These are phyloP conservation scores for Helicoverpa assulta DNA, from an alignment of 2,888 invertebrate species.

Conservation along the genomic window DNA sequence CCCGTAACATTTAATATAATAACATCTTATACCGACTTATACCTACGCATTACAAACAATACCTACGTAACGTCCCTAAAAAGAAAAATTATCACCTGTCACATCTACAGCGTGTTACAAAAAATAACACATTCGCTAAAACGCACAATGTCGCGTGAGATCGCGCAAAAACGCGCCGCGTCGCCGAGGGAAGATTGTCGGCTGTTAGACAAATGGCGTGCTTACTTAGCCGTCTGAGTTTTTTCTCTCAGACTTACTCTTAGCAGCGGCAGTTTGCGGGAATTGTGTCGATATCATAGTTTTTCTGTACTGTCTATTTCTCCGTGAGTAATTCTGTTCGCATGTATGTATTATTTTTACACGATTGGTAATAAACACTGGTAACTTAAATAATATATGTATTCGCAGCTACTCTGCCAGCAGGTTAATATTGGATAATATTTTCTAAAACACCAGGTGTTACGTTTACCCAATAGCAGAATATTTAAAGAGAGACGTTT, in stretches of 20 bases:
- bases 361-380: too few relatives aligned
- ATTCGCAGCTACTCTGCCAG: too few relatives aligned
- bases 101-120: conserved; percentile 64
- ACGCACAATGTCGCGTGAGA: conserved; percentile 58
- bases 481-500: conserved; percentile 39
- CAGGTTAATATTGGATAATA: too few relatives aligned
- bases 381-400: too few relatives aligned
- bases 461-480: conserved; percentile 11
- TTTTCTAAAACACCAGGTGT: too few relatives aligned
- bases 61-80: conserved; percentile 15
- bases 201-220: conserved; percentile 67
- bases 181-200: conserved; percentile 50
- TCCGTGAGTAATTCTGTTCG: too few relatives aligned
- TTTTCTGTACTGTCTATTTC: conserved; percentile 36
- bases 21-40: conserved; percentile 12
- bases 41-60: conserved; percentile 10
- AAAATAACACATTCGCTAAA: conserved; percentile 62
- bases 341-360: too few relatives aligned
- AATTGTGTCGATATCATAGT: conserved; percentile 46
- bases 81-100: conserved; percentile 63
- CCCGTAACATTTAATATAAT: conserved; percentile 19
- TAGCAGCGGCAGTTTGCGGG: conserved; percentile 38
- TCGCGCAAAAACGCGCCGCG: conserved; percentile 59
- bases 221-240: conserved; percentile 66
- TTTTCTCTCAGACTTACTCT: conserved; percentile 52